Base-by-base conservation (phyloP, 2,888 invertebrate species). In the Xanthorhoe designata region DNA sequence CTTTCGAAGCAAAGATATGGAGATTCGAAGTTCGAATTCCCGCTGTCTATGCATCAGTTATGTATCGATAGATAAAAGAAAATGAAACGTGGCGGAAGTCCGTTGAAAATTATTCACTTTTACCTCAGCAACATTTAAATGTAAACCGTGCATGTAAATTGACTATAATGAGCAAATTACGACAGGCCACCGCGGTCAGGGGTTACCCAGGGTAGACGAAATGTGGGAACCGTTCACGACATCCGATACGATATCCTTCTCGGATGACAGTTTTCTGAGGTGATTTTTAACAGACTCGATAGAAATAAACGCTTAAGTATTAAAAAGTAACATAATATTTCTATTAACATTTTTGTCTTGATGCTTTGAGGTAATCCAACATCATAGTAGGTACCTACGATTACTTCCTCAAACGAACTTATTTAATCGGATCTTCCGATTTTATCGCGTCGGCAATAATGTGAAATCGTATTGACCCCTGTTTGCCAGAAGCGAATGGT, bases 131-230 rank as follows among this genome's bases (percentile, higher is more conserved):
- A 49, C 57, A 63, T 63, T 61, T 50, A 60, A 56, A 61, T 58
- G 45, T 58, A 54, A 68, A 53, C 49, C 56, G 38, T 38, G 35
- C 45, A 68, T 64, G 42, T 57, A 58, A 61, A 64, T 64, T 56
- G 61, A 56, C 50, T 51, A 38, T 57, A 68, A 61, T 63, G 57
- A 68, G 68, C 56, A 61, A 68, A 64, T 68, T 64, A 57, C 52
- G 51, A 55, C 52, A 42, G 63, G 61, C 61, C 64, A 42, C 57
- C 53, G 64, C 61, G 64, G 64, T 64, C 50, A 51, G 62, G 55
- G 67, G 47, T 61, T 50, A 50, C 61, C 61, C 56, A 57, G 50
- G 32, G 47, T 35, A 64, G 53, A 53, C 68, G n/a, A 67, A 60
- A 64, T 64, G 53, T 60, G 52, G 35, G 38, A 18, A 24, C 8